Conservation (phyloP, 2,888 invertebrate species). For the Norana najaformis region DNA sequence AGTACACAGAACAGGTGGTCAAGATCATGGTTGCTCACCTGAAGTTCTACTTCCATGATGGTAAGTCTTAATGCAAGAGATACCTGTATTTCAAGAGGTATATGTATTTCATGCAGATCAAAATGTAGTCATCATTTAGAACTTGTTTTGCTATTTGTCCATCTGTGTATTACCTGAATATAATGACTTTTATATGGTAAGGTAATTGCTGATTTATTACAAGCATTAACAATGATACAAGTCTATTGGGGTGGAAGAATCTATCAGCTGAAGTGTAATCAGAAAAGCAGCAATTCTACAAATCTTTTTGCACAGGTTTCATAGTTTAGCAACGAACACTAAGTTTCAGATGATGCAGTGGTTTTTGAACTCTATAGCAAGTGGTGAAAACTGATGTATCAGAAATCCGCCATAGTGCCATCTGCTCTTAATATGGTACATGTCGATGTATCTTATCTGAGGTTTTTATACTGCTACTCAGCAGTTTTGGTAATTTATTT, state of each 20-base stretch:
- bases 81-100: not conserved
- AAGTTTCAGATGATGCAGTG: not conserved
- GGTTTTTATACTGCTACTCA: not conserved
- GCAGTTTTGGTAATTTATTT: not conserved
- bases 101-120: not conserved
- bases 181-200: not conserved
- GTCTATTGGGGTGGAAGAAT: not conserved
- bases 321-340: not conserved
- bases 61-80: slow-evolving; percentile 37
- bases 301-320: not conserved
- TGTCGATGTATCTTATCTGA: not conserved
- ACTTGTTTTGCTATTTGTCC: not conserved
- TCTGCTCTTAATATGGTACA: not conserved
- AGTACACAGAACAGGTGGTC: slow-evolving; percentile 72
- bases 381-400: not conserved
- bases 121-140: not conserved
- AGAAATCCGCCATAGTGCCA: not conserved
- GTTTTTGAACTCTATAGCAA: not conserved
- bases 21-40: slow-evolving; percentile 67
- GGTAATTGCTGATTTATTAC: not conserved
- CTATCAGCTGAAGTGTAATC: not conserved
- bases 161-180: not conserved
- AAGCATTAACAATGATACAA: not conserved
- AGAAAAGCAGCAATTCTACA: not conserved
- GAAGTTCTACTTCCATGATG: slow-evolving; percentile 72